Evolutionary conservation across 1,140 invertebrate genomes (phyloP).

Genomic region (Reticulitermes speratus): DNA sequence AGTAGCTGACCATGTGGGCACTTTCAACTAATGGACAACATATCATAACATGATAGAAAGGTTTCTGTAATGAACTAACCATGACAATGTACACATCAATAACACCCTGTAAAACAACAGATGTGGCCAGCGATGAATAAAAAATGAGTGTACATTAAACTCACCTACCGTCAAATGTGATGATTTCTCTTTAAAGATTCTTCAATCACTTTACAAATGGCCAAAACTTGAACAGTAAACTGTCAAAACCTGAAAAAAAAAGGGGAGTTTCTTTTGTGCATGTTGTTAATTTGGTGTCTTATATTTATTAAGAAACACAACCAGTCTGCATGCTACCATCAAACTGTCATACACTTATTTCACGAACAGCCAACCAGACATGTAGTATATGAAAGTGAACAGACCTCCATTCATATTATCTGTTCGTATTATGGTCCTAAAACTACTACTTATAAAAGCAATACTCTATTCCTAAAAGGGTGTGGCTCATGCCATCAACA

Average conservation of each 20-base stretch:
- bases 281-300: no score
- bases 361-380: no score
- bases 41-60: no score
- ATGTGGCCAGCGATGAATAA: neutral
- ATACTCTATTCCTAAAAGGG: neutral
- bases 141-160: neutral
- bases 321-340: no score
- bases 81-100: no score
- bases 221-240: neutral
- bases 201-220: neutral
- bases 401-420: neutral
- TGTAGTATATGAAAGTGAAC: neutral
- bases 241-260: neutral
- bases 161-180: neutral
- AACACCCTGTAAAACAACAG: no score
- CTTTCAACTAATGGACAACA: no score
- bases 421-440: neutral
- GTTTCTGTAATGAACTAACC: no score
- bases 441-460: neutral
- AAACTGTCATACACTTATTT: neutral
- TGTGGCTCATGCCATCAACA: conserved; percentile 3
- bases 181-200: neutral
- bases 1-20: no score
- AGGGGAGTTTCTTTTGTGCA: no score
- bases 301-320: no score